Conservation (phyloP, 2,797 vertebrate genomes). For the Sparus aurata region DNA sequence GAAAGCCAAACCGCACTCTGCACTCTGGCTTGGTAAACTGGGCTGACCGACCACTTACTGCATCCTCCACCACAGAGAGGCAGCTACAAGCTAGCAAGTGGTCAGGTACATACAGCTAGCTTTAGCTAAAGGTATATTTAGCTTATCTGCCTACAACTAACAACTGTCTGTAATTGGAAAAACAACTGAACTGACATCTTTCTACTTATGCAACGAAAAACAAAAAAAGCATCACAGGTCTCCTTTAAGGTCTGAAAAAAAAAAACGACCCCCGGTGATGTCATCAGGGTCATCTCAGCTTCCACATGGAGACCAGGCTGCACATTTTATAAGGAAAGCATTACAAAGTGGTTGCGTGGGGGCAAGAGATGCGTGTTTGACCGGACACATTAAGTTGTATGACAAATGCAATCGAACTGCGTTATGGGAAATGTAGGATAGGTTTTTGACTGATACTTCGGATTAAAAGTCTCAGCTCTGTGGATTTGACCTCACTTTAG, state of each 20-base stretch:
- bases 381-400: neutral
- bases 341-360: neutral
- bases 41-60: slow-evolving; percentile 4
- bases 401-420: neutral
- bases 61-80: slow-evolving; percentile 2
- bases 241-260: neutral
- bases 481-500: neutral
- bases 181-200: neutral
- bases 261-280: neutral
- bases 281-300: neutral
- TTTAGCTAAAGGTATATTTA: neutral
- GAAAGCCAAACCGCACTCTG: slow-evolving; percentile 24
- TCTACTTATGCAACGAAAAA: neutral
- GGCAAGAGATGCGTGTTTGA: neutral
- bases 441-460: too few relatives aligned
- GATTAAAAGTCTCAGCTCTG: neutral
- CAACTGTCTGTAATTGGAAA: neutral
- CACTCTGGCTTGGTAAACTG: slow-evolving; percentile 9
- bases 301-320: neutral
- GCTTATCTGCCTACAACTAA: neutral
- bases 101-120: neutral
- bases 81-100: neutral
- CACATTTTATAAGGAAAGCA: neutral
- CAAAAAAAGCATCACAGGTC: neutral
- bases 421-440: neutral